Evolutionary conservation across 1,140 invertebrate species (phyloP), one percentile per base, ranked within the genome.

Genomic region (Aphidius gifuensis): DNA sequence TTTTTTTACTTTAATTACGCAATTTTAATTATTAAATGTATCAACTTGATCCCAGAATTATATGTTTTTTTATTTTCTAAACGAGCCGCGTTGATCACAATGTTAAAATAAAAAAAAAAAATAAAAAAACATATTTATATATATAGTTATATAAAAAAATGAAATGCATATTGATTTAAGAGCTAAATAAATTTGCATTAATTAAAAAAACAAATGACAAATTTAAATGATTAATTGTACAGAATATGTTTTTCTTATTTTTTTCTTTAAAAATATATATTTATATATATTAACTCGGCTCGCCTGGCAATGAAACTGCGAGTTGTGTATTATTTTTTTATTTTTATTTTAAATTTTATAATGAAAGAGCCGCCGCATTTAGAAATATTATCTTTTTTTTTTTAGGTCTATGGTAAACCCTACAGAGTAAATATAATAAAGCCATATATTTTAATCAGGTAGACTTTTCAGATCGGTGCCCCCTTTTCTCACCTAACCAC

Each of bases 401-500:
- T 77, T 48, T 57, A 46, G 74, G 72, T 79, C 78, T 80, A 80
- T 79, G 76, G 75, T 80, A 77, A 79, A 78, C 76, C 75, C 77
- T 80, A 78, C 74, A 77, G 74, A 78, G 75, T 78, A 80, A 78
- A 78, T 78, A 79, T 72, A 80, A 80, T 80, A 79, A 79, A 80
- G 75, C 74, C 78, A 80, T 80, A 80, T 77, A 79, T 80, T 80
- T 32, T 80, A 80, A 80, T 80, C 78, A 80, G 78, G 78, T 80
- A 80, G 75, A 80, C 75, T 78, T 77, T 79, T 80, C 78, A 79
- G 78, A 76, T 71, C 64, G 64, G 70, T 73, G 71, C 73, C 76
- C 77, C 77, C 71, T 65, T 63, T 65, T 63, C 63, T 67, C 71
- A 70, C 68, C 69, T 32, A 32, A 3, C 23, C 0, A 32, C 23